Evolutionary conservation across 1,140 invertebrate species (phyloP).

Genomic region (Diprion similis): DNA sequence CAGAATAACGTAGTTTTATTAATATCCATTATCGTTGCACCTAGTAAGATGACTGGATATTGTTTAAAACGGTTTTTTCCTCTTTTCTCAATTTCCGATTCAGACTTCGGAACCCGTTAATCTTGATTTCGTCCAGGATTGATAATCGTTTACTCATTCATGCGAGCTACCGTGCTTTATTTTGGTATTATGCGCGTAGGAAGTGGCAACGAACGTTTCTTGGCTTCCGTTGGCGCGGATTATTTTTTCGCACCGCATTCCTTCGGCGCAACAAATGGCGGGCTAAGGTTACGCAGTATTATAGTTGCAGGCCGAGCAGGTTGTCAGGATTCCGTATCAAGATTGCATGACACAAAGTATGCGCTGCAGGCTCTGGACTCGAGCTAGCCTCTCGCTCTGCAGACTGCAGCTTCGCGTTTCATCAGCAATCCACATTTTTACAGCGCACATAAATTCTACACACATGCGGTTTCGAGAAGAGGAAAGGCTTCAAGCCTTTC

Average conservation of each 20-base stretch:
- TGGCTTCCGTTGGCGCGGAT: background rate
- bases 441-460: too few relatives aligned
- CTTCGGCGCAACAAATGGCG: background rate
- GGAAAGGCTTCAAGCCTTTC: too few relatives aligned
- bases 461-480: too few relatives aligned
- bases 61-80: background rate
- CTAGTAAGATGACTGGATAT: too few relatives aligned
- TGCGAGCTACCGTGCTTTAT: background rate
- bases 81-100: too few relatives aligned
- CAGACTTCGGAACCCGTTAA: too few relatives aligned
- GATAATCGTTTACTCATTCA: too few relatives aligned
- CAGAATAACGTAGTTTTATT: background rate
- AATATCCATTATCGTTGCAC: background rate
- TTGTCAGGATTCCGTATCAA: constrained; percentile 3
- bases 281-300: background rate
- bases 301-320: background rate
- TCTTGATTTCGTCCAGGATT: too few relatives aligned
- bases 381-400: too few relatives aligned
- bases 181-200: background rate
- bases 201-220: background rate
- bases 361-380: too few relatives aligned
- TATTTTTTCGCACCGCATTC: background rate
- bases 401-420: too few relatives aligned
- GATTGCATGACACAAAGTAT: background rate
- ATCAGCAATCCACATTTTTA: too few relatives aligned